A percentile compares a stretch with the other conserved stretches of the same genome.
Evolutionary conservation across 1,140 invertebrate species (phyloP).

Genomic region (fruit fly (Drosophila melanogaster)): DNA sequence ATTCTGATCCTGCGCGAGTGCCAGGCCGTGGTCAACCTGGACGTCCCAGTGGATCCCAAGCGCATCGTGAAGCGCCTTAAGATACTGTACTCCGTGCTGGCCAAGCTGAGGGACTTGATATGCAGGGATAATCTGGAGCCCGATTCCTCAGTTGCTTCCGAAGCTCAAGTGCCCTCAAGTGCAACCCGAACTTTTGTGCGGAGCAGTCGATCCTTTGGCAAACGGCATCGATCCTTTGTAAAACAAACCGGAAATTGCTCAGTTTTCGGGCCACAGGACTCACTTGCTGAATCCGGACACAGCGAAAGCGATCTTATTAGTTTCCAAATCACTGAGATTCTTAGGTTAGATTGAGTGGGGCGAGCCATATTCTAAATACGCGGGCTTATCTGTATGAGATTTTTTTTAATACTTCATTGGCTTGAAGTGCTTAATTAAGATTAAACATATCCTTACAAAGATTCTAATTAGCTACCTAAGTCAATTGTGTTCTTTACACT

Average conservation of each 20-base stretch:
- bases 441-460: neutral
- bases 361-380: neutral
- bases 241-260: conserved; percentile 5
- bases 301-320: conserved; percentile 50
- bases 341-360: conserved; percentile 27
- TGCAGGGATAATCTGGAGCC: neutral
- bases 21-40: conserved; percentile 53
- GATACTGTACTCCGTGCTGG: conserved; percentile 69
- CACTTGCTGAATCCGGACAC: neutral
- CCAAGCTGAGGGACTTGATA: conserved; percentile 61
- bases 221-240: conserved; percentile 24
- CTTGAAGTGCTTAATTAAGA: neutral
- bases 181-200: conserved; percentile 5
- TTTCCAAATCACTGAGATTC: conserved; percentile 55
- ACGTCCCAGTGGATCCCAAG: conserved; percentile 42
- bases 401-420: neutral
- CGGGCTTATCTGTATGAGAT: neutral
- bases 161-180: neutral
- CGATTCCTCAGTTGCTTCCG: neutral
- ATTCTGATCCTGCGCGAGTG: conserved; percentile 67
- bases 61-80: conserved; percentile 76
- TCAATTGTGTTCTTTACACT: neutral
- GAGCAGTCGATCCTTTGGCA: conserved; percentile 6
- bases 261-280: neutral
- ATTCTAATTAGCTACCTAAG: too few relatives aligned